Conservation (phyloP, 2,888 invertebrate genomes). For the Megalurothrips usitatus region DNA sequence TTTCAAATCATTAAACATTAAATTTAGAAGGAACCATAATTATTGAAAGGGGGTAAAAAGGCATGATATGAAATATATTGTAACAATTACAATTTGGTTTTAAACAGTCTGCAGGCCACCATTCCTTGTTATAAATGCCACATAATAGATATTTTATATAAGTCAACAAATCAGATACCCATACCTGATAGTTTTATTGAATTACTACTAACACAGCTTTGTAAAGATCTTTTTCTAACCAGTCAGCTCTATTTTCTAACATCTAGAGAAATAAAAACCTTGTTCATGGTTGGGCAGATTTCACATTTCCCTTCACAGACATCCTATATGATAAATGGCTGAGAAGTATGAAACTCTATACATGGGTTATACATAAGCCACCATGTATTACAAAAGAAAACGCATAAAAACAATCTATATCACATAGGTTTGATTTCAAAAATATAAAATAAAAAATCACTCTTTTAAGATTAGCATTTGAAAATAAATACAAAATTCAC, state of each 20-base stretch:
- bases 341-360: not conserved
- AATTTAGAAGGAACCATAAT: not conserved
- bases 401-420: not conserved
- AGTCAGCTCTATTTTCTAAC: too few species aligned
- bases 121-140: not conserved
- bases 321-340: not conserved
- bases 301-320: not conserved
- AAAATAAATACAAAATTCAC: not conserved
- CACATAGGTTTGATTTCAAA: not conserved
- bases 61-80: not conserved
- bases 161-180: not conserved
- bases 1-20: not conserved
- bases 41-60: not conserved
- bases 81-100: not conserved
- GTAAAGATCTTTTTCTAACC: too few species aligned
- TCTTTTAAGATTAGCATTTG: not conserved
- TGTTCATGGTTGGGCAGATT: not conserved
- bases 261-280: not conserved
- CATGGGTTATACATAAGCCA: not conserved
- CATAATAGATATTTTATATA: not conserved
- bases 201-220: not conserved
- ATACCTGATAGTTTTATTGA: not conserved
- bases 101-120: not conserved
- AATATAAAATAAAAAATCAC: not conserved
- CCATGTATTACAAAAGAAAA: not conserved